These are phyloP conservation scores for Lymantria dispar DNA, from an alignment of 2,888 invertebrate species.

Conservation along the genomic window DNA sequence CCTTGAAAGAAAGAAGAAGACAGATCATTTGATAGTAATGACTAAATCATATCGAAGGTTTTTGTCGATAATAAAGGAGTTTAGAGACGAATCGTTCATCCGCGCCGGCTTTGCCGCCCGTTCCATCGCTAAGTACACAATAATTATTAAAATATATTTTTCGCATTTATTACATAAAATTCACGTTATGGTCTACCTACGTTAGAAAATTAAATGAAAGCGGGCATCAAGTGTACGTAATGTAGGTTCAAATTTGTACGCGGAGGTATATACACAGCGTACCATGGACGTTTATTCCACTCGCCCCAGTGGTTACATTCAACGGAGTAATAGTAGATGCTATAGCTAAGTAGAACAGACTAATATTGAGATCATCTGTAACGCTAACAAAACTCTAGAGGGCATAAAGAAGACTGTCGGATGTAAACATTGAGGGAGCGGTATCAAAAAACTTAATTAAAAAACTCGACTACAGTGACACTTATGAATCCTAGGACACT, in stretches of 20 bases:
- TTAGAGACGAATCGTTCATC: conserved; percentile 55
- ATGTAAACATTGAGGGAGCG: conserved; percentile 56
- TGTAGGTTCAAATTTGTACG: conserved; percentile 78
- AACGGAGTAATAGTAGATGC: conserved; percentile 32
- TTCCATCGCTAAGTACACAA: conserved; percentile 79
- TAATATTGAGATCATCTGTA: conserved; percentile 61
- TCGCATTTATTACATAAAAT: conserved; percentile 82
- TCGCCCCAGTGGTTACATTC: conserved; percentile 51
- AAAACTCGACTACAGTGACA: conserved; percentile 76
- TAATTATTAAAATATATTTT: conserved; percentile 82
- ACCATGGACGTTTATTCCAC: conserved; percentile 80
- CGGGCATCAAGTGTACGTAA: conserved; percentile 72
- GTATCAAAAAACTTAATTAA: conserved; percentile 74
- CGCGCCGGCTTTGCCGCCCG: conserved; percentile 78
- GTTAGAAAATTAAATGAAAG: conserved; percentile 78
- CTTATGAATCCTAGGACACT: conserved; percentile 76
- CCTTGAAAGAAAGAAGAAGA: conserved; percentile 24
- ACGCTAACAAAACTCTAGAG: conserved; percentile 34
- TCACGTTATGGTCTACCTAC: conserved; percentile 82
- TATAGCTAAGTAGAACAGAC: conserved; percentile 48
- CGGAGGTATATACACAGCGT: conserved; percentile 81
- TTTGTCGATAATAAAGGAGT: conserved; percentile 8
- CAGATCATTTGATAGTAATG: conserved; percentile 13
- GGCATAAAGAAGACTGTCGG: conserved; percentile 33
- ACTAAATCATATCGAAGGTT: background rate